Base-by-base conservation (phyloP, 2,113 vertebrate species). In the Alectura lathami region DNA sequence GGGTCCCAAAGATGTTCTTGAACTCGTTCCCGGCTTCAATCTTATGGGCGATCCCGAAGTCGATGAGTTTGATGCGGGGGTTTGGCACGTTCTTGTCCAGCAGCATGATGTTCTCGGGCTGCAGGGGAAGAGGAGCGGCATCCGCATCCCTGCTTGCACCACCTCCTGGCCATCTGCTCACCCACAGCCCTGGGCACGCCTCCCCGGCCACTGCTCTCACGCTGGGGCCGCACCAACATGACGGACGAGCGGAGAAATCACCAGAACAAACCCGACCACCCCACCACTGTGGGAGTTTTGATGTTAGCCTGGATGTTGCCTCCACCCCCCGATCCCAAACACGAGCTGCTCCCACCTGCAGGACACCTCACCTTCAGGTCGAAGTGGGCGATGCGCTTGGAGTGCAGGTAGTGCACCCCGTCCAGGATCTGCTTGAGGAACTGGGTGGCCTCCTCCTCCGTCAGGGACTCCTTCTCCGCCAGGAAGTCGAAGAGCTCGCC, bases 91-190 rank as follows among this genome's bases (percentile, higher is more conserved):
- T 99, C 95, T 99, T 99, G 94, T 99, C 99, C 89, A 99, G 97
- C 67, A 99, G 98, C 99, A 99, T 99, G 95, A 99, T 99, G 93
- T 99, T 99, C 94, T 99, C 99, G 0, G 99, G 99, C 99, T 99
- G 95, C 0, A 1, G 20, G 21, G 3, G 32, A 8, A 83, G 4
- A 82, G 48, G 34, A 88, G 20, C 13, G 3, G 40, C 0, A 1
- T 21, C 51, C 27, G 43, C 20, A 38, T 22, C 16, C 0, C 0
- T 10, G 22, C 2, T n/a, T 4, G 3, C 13, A 6, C 9, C 4
- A 20, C 11, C 30, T 32, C 60, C 8, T 17, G 18, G 34, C 51
- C 27, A 32, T 26, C 3, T 10, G 0, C 3, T 57, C 23, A 2
- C 43, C 60, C 1, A 0, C 1, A 27, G 54, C 77, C n/a, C 76